phyloP scores from a whole-genome alignment of 2,888 invertebrate genomes.

The Halocaridina rubra region DNA sequence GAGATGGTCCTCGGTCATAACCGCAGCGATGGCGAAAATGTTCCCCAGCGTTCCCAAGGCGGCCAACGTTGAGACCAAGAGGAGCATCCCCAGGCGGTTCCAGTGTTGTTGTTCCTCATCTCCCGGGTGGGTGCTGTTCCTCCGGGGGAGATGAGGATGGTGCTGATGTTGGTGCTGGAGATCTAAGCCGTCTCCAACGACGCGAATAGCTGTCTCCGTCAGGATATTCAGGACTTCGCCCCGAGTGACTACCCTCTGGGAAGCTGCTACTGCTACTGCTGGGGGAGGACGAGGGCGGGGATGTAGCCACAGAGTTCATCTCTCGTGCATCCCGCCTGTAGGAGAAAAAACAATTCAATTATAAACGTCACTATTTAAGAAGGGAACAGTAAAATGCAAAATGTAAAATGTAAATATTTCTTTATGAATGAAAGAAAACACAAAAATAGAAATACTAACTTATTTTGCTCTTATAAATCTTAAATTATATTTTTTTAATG shows the following conservation, averaged over 20 bases:
- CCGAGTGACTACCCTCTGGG: neutral
- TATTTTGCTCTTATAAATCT: neutral
- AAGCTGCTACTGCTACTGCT: constrained; percentile 14
- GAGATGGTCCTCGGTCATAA: constrained; percentile 79
- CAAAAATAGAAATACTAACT: neutral
- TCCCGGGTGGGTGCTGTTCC: constrained; percentile 19
- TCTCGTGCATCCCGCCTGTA: constrained; percentile 31
- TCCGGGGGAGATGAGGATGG: constrained; percentile 6
- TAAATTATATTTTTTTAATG: neutral
- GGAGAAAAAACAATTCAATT: no score
- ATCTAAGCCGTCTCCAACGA: constrained; percentile 1
- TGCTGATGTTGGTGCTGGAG: constrained; percentile 1
- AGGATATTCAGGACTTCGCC: constrained; percentile 25
- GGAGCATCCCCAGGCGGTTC: constrained; percentile 77
- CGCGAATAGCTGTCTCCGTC: constrained; percentile 29
- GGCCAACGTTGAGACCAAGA: constrained; percentile 76
- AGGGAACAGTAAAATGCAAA: neutral
- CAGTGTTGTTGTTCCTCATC: constrained; percentile 69
- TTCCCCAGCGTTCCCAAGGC: constrained; percentile 79
- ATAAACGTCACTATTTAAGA: neutral
- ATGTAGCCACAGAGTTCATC: constrained; percentile 41
- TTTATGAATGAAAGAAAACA: neutral
- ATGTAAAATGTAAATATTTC: neutral
- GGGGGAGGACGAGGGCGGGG: constrained; percentile 19
- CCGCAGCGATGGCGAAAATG: constrained; percentile 80